Evolutionary conservation across 2,888 invertebrate species (phyloP).

Genomic region (Synanthedon myopaeformis): DNA sequence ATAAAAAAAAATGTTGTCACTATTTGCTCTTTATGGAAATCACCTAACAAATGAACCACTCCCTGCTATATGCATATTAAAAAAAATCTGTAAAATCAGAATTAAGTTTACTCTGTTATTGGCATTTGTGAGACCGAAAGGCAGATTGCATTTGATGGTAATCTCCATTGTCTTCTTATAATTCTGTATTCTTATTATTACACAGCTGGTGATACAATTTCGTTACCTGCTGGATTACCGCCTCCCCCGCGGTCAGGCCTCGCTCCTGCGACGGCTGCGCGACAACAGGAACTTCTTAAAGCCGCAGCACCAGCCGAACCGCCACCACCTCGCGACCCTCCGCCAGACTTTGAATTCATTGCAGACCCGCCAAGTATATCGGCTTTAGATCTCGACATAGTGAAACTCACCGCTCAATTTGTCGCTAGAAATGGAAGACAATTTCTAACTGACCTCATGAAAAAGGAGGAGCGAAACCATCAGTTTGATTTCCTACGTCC

Average conservation of each 20-base stretch:
- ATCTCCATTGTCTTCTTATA: too few species aligned
- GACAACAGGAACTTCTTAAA: slow-evolving; percentile 89
- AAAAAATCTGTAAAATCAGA: too few species aligned
- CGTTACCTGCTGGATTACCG: slow-evolving; percentile 14
- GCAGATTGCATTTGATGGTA: too few species aligned
- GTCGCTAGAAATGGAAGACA: slow-evolving; percentile 98
- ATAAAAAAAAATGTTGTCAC: too few species aligned
- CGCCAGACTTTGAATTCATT: slow-evolving; percentile 91
- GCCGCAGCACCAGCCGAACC: slow-evolving; percentile 89
- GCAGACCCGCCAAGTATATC: slow-evolving; percentile 99
- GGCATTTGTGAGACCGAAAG: too few species aligned
- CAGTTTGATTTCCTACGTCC: slow-evolving; percentile 99
- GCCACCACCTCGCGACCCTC: slow-evolving; percentile 92
- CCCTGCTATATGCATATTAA: too few species aligned
- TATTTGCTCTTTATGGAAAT: too few species aligned
- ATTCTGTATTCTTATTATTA: neutral
- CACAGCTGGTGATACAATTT: neutral
- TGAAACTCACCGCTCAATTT: slow-evolving; percentile 98
- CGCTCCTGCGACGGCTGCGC: slow-evolving; percentile 83
- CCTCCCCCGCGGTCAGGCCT: slow-evolving; percentile 61
- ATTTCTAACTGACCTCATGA: slow-evolving; percentile 98
- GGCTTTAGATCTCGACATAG: slow-evolving; percentile 97
- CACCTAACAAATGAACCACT: too few species aligned
- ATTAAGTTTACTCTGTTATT: too few species aligned
- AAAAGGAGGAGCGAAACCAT: slow-evolving; percentile 96